Base-by-base conservation (phyloP, 2,888 invertebrate genomes). In the Camptogramma bilineatum region DNA sequence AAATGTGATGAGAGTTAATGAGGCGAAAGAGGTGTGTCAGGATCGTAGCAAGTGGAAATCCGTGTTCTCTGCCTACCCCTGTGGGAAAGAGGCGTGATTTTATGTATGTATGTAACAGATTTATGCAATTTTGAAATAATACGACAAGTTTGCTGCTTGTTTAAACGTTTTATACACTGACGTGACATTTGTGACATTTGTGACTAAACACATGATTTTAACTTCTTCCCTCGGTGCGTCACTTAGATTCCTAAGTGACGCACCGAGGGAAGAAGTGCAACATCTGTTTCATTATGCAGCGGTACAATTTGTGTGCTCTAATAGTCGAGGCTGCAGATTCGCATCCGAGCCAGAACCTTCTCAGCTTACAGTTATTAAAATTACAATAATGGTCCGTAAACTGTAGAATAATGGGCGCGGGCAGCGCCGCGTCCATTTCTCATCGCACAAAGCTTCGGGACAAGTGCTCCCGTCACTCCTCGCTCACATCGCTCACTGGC, bases 381-480 rank as follows among this genome's bases (percentile, higher is more conserved):
- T 39, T 13, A 39, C 34, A 39, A 13, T 39, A 39, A 39, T 39
- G 34, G 0, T 39, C 34, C 34, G n/a, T n/a, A 24, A 16, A 54
- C 52, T 52, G 28, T 28, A 24, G 1, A 24, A 51, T 51, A 31
- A 51, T 3, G 9, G 21, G 0, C 5, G 16, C 24, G 31, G 51
- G 7, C 46, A 4, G 18, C 18, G 51, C 21, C 17, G 52, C 39
- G 28, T 46, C 44, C 46, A 54, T 54, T 28, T 13, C 13, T 54
- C 54, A 55, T 19, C n/a, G 47, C 21, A 31, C 50, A 18, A 16
- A 18, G 31, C 34, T 17, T 51, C 17, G n/a, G 42, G 13, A 62
- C 51, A 13, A 56, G 52, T 24, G 57, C 39, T 28, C 21, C 53
- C 50, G 63, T 31, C 57, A 48, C 52, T 53, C 39, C 48, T 42